phyloP scores from a whole-genome alignment of 2,113 vertebrate genomes.

The Riparia riparia region DNA sequence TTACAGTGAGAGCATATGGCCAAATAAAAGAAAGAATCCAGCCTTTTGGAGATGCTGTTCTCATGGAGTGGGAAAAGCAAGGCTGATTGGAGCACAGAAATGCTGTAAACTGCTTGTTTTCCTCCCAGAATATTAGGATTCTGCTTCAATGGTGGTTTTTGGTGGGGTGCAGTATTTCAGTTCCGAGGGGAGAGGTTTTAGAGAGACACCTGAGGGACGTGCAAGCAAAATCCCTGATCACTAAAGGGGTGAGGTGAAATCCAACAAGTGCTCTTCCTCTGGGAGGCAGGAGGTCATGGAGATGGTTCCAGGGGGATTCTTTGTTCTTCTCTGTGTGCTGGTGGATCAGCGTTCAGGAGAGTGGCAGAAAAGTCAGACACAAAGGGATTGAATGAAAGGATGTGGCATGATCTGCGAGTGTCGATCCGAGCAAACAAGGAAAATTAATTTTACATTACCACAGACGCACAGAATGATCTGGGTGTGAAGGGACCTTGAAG shows the following conservation, averaged over 20 bases:
- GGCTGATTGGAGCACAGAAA: neutral
- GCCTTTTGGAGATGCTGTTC: neutral
- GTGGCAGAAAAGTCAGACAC: neutral
- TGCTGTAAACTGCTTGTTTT: neutral
- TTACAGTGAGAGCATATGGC: constrained; percentile 7
- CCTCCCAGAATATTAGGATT: neutral
- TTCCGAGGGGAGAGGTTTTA: neutral
- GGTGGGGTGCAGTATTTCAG: neutral
- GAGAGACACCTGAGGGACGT: accelerated
- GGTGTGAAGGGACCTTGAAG: neutral
- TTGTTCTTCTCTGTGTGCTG: neutral
- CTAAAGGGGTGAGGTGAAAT: neutral
- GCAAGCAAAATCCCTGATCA: neutral
- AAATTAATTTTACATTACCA: neutral
- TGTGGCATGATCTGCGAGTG: accelerated
- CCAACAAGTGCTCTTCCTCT: accelerated
- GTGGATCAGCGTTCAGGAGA: neutral
- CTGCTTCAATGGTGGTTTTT: neutral
- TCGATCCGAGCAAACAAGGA: accelerated
- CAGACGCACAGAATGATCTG: neutral
- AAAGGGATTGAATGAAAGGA: neutral
- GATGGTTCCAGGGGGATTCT: neutral
- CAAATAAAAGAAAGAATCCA: constrained; percentile 47
- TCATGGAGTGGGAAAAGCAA: neutral
- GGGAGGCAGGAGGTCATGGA: neutral